Evolutionary conservation across 2,888 invertebrate species (phyloP), one percentile per base, ranked within the genome.

Genomic region (Melieria omissa): DNA sequence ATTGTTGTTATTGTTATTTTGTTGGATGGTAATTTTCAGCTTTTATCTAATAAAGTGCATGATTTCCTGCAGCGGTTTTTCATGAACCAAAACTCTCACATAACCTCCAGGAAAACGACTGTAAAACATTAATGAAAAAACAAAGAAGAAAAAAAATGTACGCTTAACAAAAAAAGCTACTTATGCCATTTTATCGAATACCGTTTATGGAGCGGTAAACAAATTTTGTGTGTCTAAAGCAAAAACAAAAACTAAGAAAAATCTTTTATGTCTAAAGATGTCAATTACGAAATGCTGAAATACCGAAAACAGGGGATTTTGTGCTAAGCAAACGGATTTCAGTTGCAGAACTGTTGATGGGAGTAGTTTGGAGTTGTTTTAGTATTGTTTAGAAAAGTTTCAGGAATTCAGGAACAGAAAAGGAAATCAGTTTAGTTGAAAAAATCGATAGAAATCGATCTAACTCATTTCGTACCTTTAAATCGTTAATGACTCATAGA

Each of bases 1-100:
- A 29, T 29, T 29, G 29, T 29, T 29, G 29, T 29, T 29, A 29
- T 29, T 29, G 29, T 29, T 29, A 8, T 6, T 52, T 52, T 8
- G 12, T 52, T 5, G 9, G 2, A 10, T 52, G 52, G 52, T n/a
- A 52, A 52, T 52, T 52, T 52, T 14, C 52, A 52, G 52, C 52
- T 52, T 52, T 52, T 52, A 52, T 52, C 52, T 46, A 57, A 45
- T 16, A 57, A 65, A 29, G 54, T 46, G 57, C 55, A 55, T 57
- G 57, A 55, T 55, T 57, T 57, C 46, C 65, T 14, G 12, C 16
- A 55, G 45, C 55, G 42, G 46, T 45, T 55, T 14, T 9, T 16
- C 16, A 45, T 16, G 12, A 52, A 14, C 10, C 14, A 14, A 52
- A 52, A 14, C 14, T n/a, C 52, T 5, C 14, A 52, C 52, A 52